phyloP scores from a whole-genome alignment of 2,113 vertebrate species.

The Proterorhinus semilunaris region DNA sequence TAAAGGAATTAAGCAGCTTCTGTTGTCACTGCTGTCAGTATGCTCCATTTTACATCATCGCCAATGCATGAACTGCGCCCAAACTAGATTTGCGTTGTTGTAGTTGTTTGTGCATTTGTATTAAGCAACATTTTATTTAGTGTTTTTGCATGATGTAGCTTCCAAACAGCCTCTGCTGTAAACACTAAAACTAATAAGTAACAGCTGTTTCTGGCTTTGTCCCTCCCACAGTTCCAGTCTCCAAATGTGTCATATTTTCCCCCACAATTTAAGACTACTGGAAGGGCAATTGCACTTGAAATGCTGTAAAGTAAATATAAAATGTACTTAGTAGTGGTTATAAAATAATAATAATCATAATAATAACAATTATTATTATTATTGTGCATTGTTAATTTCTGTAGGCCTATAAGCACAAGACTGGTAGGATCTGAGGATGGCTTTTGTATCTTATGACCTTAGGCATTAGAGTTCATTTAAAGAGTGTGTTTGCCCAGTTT shows the following conservation, averaged over 20 bases:
- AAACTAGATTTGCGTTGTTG: constrained; percentile 2
- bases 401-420: too few relatives aligned
- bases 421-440: too few relatives aligned
- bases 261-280: background rate
- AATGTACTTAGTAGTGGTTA: background rate
- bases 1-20: constrained; percentile 36
- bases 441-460: too few relatives aligned
- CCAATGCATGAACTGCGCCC: constrained; percentile 16
- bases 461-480: too few relatives aligned
- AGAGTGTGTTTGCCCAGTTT: too few relatives aligned
- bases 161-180: constrained; percentile 56
- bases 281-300: too few relatives aligned
- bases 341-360: too few relatives aligned
- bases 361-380: too few relatives aligned
- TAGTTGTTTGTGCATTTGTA: constrained; percentile 12
- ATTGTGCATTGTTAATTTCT: too few relatives aligned
- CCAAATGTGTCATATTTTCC: background rate
- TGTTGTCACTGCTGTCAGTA: constrained; percentile 56
- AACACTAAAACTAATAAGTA: background rate
- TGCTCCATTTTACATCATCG: constrained; percentile 54
- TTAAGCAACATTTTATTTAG: constrained; percentile 48
- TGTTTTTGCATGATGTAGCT: constrained; percentile 39
- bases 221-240: background rate
- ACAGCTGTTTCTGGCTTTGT: background rate
- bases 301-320: background rate